Base-by-base conservation (phyloP, 35 echinoderm and acorn worm species). In the Chiridota heheva region DNA sequence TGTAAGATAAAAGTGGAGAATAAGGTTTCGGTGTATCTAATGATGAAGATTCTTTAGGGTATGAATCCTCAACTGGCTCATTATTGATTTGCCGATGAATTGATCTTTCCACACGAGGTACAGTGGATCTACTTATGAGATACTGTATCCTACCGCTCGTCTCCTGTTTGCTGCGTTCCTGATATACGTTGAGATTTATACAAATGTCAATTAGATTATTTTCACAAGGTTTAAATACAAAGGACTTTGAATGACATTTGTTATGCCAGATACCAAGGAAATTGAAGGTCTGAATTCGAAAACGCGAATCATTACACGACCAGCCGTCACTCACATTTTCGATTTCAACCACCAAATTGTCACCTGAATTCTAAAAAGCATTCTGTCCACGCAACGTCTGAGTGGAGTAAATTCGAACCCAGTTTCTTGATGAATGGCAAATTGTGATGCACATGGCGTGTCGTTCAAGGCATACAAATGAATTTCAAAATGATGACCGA, bases 381-480 rank as follows among this genome's bases (percentile, higher is more conserved):
- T 36, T 56, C 85, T 86, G 26, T 79, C 72, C 63, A 58, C 26
- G 15, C 48, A 78, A 42, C 72, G 78, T 45, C 84, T 69, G 2
- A 97, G 28, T 42, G 34, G 70, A 25, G 63, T 42, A 32, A 83
- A 88, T n/a, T 81, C 44, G 15, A 84, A 44, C 42, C 88, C 85
- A 2, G 34, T 70, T 61, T 97, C 89, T 63, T 84, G 81, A 30
- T 91, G 77, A 30, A 77, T 88, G 4, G 94, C 94, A 85, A 88
- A 97, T 58, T 97, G 94, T 20, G 91, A 65, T 15, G 94, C 94
- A 71, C 94, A 91, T 5, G 94, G 94, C 15, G 94, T 97, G 48
- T 97, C 91, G 80, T 91, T 91, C 27, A 97, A 67, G 15, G 88
- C 56, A 67, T 91, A 97, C 1, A 97, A 41, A 20, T 82, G 69